Conservation (phyloP, 2,888 invertebrate genomes). For the Tiliacea aurago region DNA sequence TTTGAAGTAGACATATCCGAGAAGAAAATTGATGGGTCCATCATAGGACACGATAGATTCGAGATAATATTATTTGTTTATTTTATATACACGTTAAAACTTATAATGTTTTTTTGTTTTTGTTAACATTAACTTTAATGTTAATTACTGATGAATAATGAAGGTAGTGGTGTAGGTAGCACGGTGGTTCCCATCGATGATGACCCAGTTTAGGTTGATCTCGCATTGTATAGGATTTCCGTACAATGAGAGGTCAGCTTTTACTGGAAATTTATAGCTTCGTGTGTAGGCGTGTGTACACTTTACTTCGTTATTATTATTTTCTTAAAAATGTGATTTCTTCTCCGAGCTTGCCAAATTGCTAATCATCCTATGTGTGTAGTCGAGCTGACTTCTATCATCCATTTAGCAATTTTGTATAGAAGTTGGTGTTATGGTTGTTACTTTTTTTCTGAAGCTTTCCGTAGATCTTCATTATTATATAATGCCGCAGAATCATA, state of each 20-base stretch:
- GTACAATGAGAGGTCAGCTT: no score
- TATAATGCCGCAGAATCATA: not conserved
- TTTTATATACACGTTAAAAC: no score
- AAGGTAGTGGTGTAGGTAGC: no score
- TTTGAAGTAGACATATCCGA: conserved; percentile 22
- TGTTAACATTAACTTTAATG: no score
- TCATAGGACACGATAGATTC: conserved; percentile 32
- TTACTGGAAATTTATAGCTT: no score
- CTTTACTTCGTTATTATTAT: not conserved
- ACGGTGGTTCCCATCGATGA: no score
- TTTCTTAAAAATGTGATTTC: not conserved
- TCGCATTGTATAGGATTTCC: no score
- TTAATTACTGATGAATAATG: no score
- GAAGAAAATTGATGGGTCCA: conserved; percentile 5
- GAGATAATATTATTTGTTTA: not conserved
- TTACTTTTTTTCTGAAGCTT: not conserved
- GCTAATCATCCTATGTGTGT: not conserved
- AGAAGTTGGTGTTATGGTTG: not conserved
- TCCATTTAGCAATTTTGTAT: not conserved
- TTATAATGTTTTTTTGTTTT: no score
- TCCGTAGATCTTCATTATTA: not conserved
- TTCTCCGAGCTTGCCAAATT: not conserved
- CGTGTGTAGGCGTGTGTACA: no score
- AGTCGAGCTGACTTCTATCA: not conserved
- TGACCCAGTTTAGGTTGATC: no score